Base-by-base conservation (phyloP, 2,113 vertebrate species). In the Psilopogon haemacephalus region DNA sequence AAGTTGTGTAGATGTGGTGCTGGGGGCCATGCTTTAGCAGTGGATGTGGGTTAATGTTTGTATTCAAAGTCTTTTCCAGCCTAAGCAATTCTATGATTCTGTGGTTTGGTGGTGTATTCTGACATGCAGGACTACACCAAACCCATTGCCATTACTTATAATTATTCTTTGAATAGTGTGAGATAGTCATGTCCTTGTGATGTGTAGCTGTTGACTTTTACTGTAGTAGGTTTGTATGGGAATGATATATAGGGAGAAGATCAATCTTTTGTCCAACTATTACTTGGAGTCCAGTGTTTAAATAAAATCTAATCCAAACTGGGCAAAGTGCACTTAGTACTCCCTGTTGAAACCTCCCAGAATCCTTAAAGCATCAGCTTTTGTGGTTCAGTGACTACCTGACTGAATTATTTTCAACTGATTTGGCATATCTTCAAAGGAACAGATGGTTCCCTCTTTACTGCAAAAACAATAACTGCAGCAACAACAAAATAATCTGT, bases 381-480 rank as follows among this genome's bases (percentile, higher is more conserved):
- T 63, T 86, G 85, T 90, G 72, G 69, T 89, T 95, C 87, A 30
- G 26, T 88, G 65, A 50, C 75, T 88, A 85, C 76, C 80, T 72
- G 87, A 89, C 83, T 85, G 87, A 91, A 90, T 83, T 84, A 88
- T 92, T 84, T 85, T 83, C 82, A 88, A 37, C 15, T 65, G 37
- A 90, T 89, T 89, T 88, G 94, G 95, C 96, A 94, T 24, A 55
- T 88, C 59, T 93, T 96, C 94, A 77, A 56, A 92, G 75, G 56
- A 89, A 28, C 48, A 95, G 89, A 91, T 78, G 64, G 82, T 62
- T 88, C 82, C 9, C 5, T 82, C 32, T 58, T 89, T 79, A 81
- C 78, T 92, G 92, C 42, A 95, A 75, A 87, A 93, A 94, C 89
- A 93, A 54, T 94, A 96, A 88, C 56, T 54, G 26, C 78, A 83